Conservation (phyloP, 2,888 invertebrate genomes). For the Heliconius cydno region DNA sequence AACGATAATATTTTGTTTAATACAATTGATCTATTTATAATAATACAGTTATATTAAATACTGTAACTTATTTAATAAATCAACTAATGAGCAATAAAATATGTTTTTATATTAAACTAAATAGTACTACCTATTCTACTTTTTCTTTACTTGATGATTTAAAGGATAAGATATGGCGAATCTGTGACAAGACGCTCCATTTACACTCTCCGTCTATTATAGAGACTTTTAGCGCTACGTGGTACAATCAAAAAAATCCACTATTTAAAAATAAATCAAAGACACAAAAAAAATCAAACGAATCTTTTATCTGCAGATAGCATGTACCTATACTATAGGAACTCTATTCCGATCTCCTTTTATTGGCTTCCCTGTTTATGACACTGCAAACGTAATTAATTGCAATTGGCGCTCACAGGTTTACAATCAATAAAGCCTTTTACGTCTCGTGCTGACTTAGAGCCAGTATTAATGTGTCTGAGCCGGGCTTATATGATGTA, state of each 20-base stretch:
- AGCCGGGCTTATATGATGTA: slow-evolving; percentile 36
- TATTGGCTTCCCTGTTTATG: slow-evolving; percentile 50
- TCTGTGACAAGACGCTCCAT: neutral
- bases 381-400: slow-evolving; percentile 53
- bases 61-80: too few species aligned
- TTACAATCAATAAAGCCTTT: slow-evolving; percentile 37
- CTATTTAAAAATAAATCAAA: too few species aligned
- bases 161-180: neutral
- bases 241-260: too few species aligned
- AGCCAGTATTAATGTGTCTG: slow-evolving; percentile 38
- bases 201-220: neutral
- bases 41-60: too few species aligned
- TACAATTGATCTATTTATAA: neutral
- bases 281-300: neutral
- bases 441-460: slow-evolving; percentile 27
- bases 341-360: slow-evolving; percentile 44
- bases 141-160: neutral
- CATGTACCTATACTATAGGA: slow-evolving; percentile 4
- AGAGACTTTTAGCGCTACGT: neutral
- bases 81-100: neutral
- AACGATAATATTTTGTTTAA: neutral
- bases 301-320: neutral
- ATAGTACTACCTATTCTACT: neutral
- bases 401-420: slow-evolving; percentile 47
- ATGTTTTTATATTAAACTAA: neutral